Evolutionary conservation across 2,797 vertebrate genomes (phyloP).

Genomic region (Cheirogaleus major): DNA sequence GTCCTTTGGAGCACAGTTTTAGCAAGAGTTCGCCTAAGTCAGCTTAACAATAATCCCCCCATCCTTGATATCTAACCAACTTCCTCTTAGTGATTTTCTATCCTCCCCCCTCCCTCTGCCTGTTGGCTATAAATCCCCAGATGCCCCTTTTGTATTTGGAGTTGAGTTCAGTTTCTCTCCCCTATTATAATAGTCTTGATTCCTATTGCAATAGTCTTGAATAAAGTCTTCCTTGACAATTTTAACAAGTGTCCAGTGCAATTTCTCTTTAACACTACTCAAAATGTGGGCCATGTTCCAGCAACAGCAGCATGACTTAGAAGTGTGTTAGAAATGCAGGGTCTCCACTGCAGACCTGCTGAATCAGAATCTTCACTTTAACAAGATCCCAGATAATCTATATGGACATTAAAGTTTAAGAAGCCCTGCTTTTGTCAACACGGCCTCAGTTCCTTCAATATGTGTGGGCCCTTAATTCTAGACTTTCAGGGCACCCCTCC

Average conservation of each 20-base stretch:
- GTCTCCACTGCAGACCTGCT: not conserved
- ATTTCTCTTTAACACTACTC: constrained; percentile 21
- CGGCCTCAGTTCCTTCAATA: not conserved
- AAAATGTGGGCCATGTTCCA: not conserved
- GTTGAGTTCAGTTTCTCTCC: not conserved
- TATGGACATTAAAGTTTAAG: not conserved
- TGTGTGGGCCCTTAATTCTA: not conserved
- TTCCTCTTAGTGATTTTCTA: not conserved
- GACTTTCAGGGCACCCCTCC: not conserved
- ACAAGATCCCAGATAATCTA: not conserved
- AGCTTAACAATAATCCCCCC: not conserved
- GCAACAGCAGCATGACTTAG: not conserved
- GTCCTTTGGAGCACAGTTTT: not conserved
- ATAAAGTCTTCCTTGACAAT: not conserved
- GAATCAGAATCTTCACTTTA: not conserved
- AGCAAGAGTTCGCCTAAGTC: not conserved
- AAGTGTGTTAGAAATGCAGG: not conserved
- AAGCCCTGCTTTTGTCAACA: not conserved
- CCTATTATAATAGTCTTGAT: not conserved
- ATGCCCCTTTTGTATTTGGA: not conserved
- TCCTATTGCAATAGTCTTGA: not conserved
- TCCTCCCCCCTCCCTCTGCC: not conserved
- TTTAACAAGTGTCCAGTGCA: not conserved
- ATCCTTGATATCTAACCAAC: not conserved
- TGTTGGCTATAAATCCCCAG: not conserved